phyloP scores from a whole-genome alignment of 2,888 invertebrate species.

The Camptogramma bilineatum region DNA sequence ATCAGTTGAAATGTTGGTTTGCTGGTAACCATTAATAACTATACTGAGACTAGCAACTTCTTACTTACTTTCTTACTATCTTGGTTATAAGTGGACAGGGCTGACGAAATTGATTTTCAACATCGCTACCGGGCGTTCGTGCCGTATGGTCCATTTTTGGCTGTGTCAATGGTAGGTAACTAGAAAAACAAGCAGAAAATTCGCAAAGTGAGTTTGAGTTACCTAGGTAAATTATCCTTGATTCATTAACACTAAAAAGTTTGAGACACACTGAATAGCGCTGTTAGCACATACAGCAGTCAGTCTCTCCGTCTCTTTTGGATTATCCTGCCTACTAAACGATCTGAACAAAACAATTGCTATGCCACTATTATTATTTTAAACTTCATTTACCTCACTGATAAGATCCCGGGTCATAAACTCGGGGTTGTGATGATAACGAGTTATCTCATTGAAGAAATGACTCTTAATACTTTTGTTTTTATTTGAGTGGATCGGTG shows the following conservation, averaged over 20 bases:
- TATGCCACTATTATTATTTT: background rate
- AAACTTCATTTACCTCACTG: constrained; percentile 12
- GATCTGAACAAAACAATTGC: background rate
- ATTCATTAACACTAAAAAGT: background rate
- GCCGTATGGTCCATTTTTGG: too few relatives aligned
- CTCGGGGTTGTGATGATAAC: constrained; percentile 49
- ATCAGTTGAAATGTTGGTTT: too few relatives aligned
- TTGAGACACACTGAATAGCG: background rate
- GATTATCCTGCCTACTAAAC: background rate
- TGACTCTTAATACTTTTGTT: constrained; percentile 18
- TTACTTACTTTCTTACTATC: too few relatives aligned
- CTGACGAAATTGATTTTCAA: too few relatives aligned
- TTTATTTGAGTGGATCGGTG: constrained; percentile 21
- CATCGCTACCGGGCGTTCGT: too few relatives aligned
- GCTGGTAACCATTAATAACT: too few relatives aligned
- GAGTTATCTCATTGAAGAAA: constrained; percentile 26
- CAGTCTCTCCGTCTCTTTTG: background rate
- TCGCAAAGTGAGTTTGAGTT: too few relatives aligned
- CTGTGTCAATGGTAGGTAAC: too few relatives aligned
- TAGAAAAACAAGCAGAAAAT: background rate
- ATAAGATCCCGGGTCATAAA: constrained; percentile 62
- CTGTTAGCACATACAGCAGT: background rate
- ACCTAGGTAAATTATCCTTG: too few relatives aligned
- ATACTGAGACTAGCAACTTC: too few relatives aligned
- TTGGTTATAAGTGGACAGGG: too few relatives aligned